Base-by-base conservation (phyloP, 2,113 vertebrate genomes). In the Hassar affinis region DNA sequence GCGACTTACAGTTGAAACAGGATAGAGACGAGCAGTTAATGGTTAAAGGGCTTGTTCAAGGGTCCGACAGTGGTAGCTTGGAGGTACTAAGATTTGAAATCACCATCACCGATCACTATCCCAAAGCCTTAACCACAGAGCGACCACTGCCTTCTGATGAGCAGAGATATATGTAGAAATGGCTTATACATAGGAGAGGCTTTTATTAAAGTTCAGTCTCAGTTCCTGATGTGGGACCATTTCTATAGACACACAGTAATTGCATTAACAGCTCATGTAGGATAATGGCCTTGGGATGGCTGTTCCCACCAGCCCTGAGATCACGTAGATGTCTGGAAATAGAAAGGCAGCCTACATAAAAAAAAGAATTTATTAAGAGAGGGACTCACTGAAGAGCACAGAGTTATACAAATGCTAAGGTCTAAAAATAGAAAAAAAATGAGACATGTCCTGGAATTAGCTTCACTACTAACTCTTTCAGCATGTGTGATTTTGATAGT, bases 341-440 rank as follows among this genome's bases (percentile, higher is more conserved):
- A 82, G 68, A 74, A 33, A 18, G 59, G 56, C 56, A 62, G 56
- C 56, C 81, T 49, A 75, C 56, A 75, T 82, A 75, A 35, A 33
- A 57, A 51, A 69, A 51, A 57, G 27, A 30, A 54, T 0, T 2
- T 2, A 51, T 5, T 9, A 15, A 27, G 6, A 27, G 11, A 54
- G 7, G 25, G 38, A 20, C 64, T 68, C 33, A 38, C 33, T 0
- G 11, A 45, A 42, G 10, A 12, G 42, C 10, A 61, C 25, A 30
- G 14, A 11, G 71, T 71, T n/a, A n/a, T 3, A 17, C 3, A 12
- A 47, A 6, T 3, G 12, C 25, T 27, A n/a, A 17, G 22, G 69
- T 59, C 10, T 7, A n/a, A n/a, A n/a, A 59, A 59, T n/a, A 1
- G 22, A 68, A 68, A 35, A 20, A 42, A n/a, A 33, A 4, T 30